phyloP scores from a whole-genome alignment of 2,888 invertebrate species.

The Clepsis dumicolana region DNA sequence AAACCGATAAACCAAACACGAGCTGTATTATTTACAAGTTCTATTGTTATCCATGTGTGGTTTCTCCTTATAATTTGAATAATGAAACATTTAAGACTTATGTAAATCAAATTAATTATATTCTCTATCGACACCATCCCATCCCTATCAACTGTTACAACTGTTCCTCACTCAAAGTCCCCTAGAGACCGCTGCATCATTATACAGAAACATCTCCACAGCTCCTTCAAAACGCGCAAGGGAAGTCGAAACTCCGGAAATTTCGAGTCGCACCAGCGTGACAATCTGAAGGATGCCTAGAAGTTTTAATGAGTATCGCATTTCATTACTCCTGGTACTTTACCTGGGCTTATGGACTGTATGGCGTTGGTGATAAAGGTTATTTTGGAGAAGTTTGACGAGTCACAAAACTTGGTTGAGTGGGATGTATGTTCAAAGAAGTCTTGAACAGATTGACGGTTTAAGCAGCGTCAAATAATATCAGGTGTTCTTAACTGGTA shows the following conservation, averaged over 20 bases:
- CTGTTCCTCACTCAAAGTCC: neutral
- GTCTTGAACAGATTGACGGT: neutral
- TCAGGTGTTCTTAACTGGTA: too few relatives aligned
- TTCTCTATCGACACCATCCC: neutral
- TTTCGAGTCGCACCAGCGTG: conserved; percentile 28
- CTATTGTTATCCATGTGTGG: too few relatives aligned
- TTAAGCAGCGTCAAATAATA: too few relatives aligned
- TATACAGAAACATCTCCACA: neutral
- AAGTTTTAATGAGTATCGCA: conserved; percentile 61
- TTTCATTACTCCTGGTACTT: conserved; percentile 51
- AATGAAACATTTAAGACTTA: too few relatives aligned
- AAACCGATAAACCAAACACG: too few relatives aligned
- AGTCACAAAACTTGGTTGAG: conserved; percentile 5
- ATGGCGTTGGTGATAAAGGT: neutral
- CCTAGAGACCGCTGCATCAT: conserved; percentile 15
- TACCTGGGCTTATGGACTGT: conserved; percentile 4
- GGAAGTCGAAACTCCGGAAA: conserved; percentile 47
- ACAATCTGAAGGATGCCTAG: conserved; percentile 47
- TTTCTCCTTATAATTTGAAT: too few relatives aligned
- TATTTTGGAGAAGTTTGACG: conserved; percentile 15
- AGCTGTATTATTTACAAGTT: too few relatives aligned
- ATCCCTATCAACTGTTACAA: neutral
- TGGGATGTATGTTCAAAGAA: neutral
- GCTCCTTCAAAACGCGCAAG: conserved; percentile 46
- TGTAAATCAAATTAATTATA: neutral